Percentiles rank a stretch among this genome's conserved stretches.
Evolutionary conservation across 1,140 invertebrate genomes (phyloP).

Genomic region (Solenopsis fugax): DNA sequence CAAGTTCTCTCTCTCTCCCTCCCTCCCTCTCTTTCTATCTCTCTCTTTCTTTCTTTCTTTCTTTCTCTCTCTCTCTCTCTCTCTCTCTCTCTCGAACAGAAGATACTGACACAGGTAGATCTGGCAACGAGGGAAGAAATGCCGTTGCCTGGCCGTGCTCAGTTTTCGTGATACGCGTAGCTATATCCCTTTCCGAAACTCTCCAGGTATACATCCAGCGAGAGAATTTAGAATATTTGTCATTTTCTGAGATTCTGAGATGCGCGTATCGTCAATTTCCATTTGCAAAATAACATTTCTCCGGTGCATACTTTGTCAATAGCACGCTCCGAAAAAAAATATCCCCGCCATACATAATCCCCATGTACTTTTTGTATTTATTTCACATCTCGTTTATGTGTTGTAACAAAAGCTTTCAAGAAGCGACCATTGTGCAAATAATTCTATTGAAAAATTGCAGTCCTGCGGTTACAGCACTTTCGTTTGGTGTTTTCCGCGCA

Average conservation of each 20-base stretch:
- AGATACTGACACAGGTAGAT: slow-evolving; percentile 36
- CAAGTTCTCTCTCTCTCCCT: not conserved
- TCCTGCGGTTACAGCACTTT: not conserved
- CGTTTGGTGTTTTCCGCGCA: not conserved
- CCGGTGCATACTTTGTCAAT: not conserved
- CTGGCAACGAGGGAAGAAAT: slow-evolving; percentile 41
- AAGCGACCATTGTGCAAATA: not conserved
- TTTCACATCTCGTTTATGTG: not conserved
- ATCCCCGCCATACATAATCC: slow-evolving; percentile 3
- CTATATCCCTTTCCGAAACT: slow-evolving; percentile 45
- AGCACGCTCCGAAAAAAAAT: not conserved
- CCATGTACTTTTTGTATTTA: not conserved
- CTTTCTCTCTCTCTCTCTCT: not conserved
- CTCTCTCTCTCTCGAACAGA: not conserved
- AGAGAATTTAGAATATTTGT: not conserved
- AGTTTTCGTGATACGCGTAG: slow-evolving; percentile 38
- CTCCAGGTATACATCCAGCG: not conserved
- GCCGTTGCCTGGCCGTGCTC: slow-evolving; percentile 15
- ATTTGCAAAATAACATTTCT: not conserved
- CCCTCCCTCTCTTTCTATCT: not conserved
- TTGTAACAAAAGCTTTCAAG: not conserved
- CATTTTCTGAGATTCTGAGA: not conserved
- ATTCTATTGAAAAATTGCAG: slow-evolving; percentile 35
- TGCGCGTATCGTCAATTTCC: too few species aligned
- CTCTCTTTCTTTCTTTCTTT: not conserved